Base-by-base conservation (phyloP, 2,888 invertebrate genomes). In the Autographa pulchrina region DNA sequence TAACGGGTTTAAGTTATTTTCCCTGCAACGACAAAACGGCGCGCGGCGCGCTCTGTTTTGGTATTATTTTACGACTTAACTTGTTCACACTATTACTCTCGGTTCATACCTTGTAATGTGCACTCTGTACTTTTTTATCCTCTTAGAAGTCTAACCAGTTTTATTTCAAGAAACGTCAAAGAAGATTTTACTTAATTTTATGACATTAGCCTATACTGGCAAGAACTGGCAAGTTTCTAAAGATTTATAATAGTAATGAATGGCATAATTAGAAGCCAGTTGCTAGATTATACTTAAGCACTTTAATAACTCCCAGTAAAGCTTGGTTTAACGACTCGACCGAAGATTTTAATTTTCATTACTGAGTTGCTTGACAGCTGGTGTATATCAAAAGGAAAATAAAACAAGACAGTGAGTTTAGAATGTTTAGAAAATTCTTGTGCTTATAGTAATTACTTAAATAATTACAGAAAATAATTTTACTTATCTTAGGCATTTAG, bases 161-260 rank as follows among this genome's bases (percentile, higher is more conserved):
- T 11, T 25, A 25, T 9, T 56, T 13, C 20, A 25, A 13, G 20
- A 13, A 13, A 25, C 54, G 4, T n/a, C 54, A 16, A 62, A n/a
- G 54, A 54, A 56, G 31, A 64, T 62, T 64, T 64, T 7, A 54
- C 31, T 62, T 65, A 20, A 68, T 59, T 62, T 68, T 65, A 75
- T 25, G 32, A 60, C 20, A 18, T 54, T 5, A 35, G 14, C n/a
- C 18, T 13, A 25, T 58, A 25, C 31, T 52, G 32, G 43, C 52
- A 5, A 2, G 14, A 52, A 25, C 31, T 52, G 41, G 43, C 52
- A 5, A 2, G 14, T 62, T 65, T 31, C 48, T 7, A 11, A 14
- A 62, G 62, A 79, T 76, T 75, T 75, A 76, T 68, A 48, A 11
- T 11, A 14, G 32, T 20, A 75, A 68, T 76, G 18, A 75, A 59